phyloP scores from a whole-genome alignment of 2,113 vertebrate species.

The Apodemus sylvaticus region DNA sequence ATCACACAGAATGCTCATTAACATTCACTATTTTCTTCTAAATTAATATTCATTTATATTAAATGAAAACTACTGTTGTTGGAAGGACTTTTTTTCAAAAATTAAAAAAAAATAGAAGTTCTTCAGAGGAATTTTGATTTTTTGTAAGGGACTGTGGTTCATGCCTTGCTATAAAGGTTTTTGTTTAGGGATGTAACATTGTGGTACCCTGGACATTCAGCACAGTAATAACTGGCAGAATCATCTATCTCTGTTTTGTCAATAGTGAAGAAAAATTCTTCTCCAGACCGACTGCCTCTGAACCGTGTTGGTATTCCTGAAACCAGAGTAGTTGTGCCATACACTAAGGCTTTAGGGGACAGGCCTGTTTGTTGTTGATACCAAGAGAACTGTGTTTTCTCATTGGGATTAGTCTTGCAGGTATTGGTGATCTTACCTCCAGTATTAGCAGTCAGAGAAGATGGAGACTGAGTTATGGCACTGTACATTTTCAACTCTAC shows the following conservation, averaged over 20 bases:
- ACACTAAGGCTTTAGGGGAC: not conserved
- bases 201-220: not conserved
- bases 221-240: not conserved
- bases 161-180: not conserved
- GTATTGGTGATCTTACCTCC: not conserved
- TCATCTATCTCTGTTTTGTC: not conserved
- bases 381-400: not conserved
- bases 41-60: not conserved
- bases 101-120: too few species aligned
- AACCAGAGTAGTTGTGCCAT: not conserved
- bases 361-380: not conserved
- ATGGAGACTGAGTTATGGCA: not conserved
- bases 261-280: not conserved
- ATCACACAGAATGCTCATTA: not conserved
- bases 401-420: not conserved
- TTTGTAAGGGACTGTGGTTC: too few species aligned
- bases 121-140: too few species aligned
- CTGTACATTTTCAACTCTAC: not conserved
- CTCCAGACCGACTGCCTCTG: not conserved
- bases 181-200: not conserved
- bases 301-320: not conserved
- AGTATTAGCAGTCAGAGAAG: not conserved
- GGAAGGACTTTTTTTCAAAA: not conserved
- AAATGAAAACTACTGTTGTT: not conserved
- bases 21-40: not conserved